Base-by-base conservation (phyloP, 2,888 invertebrate species). In the Ectemnius continuus region DNA sequence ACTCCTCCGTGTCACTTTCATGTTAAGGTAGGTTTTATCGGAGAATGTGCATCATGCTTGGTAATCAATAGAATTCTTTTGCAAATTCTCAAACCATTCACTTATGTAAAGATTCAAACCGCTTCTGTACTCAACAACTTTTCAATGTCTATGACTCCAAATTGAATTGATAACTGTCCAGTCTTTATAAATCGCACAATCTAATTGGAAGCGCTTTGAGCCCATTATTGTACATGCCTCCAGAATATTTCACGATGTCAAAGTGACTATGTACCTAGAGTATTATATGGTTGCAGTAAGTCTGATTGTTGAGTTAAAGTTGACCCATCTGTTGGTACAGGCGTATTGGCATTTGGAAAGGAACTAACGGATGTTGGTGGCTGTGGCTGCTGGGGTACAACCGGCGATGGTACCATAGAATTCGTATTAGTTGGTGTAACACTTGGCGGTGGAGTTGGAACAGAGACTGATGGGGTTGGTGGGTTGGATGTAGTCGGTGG, bases 241-340 rank as follows among this genome's bases (percentile, higher is more conserved):
- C 36, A 6, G 36, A 36, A 36, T 36, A 36, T 36, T 36, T 36
- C 36, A 36, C 36, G 8, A 52, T 4, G 14, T 18, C 18, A 64
- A 57, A 18, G 45, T 57, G 61, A 28, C 58, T 23, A 70, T 47
- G 23, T 89, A 90, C 90, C 90, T 88, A 90, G 70, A 84, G 90
- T 82, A 86, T 86, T 90, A 79, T 85, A 91, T 63, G 90, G 85
- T 84, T 90, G 90, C 77, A 91, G 81, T 76, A 91, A 85, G 71
- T 91, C 90, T 71, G 87, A 81, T 71, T 87, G 88, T 73, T 87
- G 89, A 70, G 82, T 87, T 67, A 89, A 78, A 14, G 82, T 70
- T 46, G 87, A 81, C 46, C 81, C 85, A 56, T 89, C 89, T 67
- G 83, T 76, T 60, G 85, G 59, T 36, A 86, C 85, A 16, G 88